These are phyloP conservation scores for Caenorhabditis doughertyi DNA, from an alignment of 2,888 invertebrate genomes.

Conservation along the genomic window DNA sequence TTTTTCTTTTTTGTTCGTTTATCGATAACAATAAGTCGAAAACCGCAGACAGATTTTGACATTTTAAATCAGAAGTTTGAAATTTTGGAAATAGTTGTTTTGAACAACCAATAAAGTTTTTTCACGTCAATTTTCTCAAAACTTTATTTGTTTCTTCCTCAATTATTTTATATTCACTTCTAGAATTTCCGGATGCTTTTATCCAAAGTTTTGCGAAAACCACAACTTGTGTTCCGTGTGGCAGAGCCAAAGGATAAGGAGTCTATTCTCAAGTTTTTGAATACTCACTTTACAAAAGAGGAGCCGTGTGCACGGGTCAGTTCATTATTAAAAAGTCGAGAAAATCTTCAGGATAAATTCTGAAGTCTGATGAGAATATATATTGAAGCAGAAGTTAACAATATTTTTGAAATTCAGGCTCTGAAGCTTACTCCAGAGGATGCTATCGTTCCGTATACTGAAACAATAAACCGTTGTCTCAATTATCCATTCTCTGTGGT, in stretches of 20 bases:
- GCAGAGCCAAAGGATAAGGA: slow-evolving; percentile 22
- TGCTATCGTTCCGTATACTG: background rate
- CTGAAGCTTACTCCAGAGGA: slow-evolving; percentile 29
- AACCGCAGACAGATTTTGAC: too few species aligned
- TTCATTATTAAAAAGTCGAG: too few species aligned
- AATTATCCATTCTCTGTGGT: slow-evolving; percentile 33
- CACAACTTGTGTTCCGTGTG: slow-evolving; percentile 2
- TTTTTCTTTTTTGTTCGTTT: too few species aligned
- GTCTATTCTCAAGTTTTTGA: slow-evolving; percentile 10
- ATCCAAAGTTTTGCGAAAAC: background rate
- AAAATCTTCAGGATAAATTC: too few species aligned
- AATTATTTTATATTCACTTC: background rate
- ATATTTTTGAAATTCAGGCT: slow-evolving; percentile 8
- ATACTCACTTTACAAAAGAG: slow-evolving; percentile 29
- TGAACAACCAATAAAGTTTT: too few species aligned
- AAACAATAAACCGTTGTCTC: slow-evolving; percentile 35
- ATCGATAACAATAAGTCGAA: too few species aligned
- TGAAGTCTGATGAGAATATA: too few species aligned
- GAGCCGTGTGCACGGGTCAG: slow-evolving; percentile 24
- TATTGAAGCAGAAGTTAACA: too few species aligned
- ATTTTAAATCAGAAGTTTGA: too few species aligned
- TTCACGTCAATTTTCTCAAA: too few species aligned
- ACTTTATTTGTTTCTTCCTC: background rate
- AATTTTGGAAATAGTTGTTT: too few species aligned
- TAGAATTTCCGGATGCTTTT: background rate